Conservation (phyloP, 1,140 invertebrate genomes). For the Penaeus vannamei region DNA sequence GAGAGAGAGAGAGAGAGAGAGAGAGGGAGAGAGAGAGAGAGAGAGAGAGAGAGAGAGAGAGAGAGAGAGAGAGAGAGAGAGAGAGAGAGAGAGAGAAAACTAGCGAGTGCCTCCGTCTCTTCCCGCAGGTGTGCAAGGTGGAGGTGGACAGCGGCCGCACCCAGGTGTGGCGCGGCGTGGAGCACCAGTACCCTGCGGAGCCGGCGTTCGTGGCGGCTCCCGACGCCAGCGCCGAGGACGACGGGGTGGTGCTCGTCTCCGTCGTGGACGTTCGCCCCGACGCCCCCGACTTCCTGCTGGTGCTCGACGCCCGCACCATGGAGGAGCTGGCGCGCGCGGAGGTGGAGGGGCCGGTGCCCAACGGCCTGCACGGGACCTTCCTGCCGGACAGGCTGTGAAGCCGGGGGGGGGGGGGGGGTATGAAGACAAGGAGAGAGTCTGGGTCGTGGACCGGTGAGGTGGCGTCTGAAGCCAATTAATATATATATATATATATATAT, state of each 20-base stretch:
- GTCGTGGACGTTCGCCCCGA: constrained; percentile 43
- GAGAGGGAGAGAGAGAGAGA: not conserved
- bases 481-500: not conserved
- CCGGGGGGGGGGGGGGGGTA: not conserved
- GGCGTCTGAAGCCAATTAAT: not conserved
- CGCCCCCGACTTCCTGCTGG: constrained; percentile 46
- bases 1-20: not conserved
- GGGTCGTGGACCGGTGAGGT: not conserved
- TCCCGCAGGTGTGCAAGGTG: constrained; percentile 51
- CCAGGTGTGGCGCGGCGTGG: constrained; percentile 47
- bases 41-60: not conserved
- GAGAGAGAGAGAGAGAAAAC: too few relatives aligned
- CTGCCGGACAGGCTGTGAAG: constrained; percentile 36
- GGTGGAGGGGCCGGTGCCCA: constrained; percentile 17
- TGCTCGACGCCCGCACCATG: constrained; percentile 56
- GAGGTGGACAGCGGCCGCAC: constrained; percentile 45
- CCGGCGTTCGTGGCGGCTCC: constrained; percentile 49
- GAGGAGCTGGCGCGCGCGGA: constrained; percentile 40
- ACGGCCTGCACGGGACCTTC: constrained; percentile 49
- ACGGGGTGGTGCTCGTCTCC: constrained; percentile 51
- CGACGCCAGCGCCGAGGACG: constrained; percentile 46
- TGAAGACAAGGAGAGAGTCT: not conserved
- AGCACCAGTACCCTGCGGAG: constrained; percentile 50
- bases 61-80: too few relatives aligned
- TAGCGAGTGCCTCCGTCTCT: not conserved